A percentile compares a stretch with the other conserved stretches of the same genome.
Conservation (phyloP, 2,797 vertebrate genomes). For the Hippoglossus hippoglossus region DNA sequence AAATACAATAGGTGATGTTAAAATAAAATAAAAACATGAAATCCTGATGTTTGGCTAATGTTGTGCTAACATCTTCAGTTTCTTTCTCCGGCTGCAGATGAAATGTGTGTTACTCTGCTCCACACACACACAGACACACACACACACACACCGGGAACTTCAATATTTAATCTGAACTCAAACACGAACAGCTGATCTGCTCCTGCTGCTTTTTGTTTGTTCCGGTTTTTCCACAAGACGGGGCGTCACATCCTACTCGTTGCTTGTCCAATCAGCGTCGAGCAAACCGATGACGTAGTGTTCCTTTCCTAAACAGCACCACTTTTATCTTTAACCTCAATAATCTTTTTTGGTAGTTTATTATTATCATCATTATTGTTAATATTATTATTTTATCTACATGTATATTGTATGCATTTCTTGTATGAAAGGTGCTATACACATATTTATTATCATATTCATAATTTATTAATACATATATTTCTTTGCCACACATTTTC, state of each 20-base stretch:
- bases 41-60: slow-evolving; percentile 19
- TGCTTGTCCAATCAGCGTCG: slow-evolving; percentile 37
- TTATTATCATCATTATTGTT: too few species aligned
- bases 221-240: slow-evolving; percentile 66
- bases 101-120: not conserved
- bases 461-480: too few species aligned
- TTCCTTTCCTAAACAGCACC: too few species aligned
- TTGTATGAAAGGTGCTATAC: too few species aligned
- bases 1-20: not conserved
- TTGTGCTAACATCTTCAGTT: slow-evolving; percentile 15
- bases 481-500: too few species aligned
- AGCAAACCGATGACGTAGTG: not conserved
- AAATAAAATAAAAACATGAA: slow-evolving; percentile 27
- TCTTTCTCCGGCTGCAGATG: not conserved
- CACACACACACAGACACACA: too few species aligned
- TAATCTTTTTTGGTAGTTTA: too few species aligned
- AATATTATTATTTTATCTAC: too few species aligned
- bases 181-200: slow-evolving; percentile 10
- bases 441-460: too few species aligned
- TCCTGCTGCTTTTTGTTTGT: slow-evolving; percentile 62
- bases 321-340: too few species aligned
- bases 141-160: not conserved
- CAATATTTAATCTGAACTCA: not conserved
- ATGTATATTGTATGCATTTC: too few species aligned
- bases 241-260: slow-evolving; percentile 28